Conservation (phyloP, 2,888 invertebrate genomes). For the Callinectes sapidus region DNA sequence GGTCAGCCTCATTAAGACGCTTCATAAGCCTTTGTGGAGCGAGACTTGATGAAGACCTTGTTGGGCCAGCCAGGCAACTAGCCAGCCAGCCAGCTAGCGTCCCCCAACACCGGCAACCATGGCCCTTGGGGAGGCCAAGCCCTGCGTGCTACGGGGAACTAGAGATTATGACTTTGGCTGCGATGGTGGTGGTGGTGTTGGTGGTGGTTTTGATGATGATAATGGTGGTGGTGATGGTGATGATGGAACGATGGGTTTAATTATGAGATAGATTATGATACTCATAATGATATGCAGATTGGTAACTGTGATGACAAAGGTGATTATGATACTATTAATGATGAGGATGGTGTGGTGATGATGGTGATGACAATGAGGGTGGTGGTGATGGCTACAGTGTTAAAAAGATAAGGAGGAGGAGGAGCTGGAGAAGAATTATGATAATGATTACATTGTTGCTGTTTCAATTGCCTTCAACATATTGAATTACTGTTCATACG, state of each 20-base stretch:
- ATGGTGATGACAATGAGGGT: background rate
- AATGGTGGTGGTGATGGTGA: background rate
- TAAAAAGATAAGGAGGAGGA: background rate
- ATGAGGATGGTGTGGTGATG: conserved; percentile 11
- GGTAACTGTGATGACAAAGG: conserved; percentile 28
- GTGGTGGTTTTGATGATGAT: background rate
- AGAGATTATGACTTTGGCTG: background rate
- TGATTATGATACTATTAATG: conserved; percentile 20
- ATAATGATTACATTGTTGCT: background rate
- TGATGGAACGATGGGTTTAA: background rate
- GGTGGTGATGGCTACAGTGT: background rate
- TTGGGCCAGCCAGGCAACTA: background rate
- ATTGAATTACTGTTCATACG: background rate
- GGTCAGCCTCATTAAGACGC: conserved; percentile 19
- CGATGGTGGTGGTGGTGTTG: background rate
- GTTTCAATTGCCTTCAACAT: background rate
- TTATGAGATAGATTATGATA: conserved; percentile 36
- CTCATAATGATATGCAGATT: conserved; percentile 22
- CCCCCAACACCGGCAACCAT: background rate
- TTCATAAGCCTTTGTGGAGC: conserved; percentile 16
- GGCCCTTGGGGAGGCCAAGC: background rate
- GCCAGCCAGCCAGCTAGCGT: background rate
- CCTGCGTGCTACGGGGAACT: background rate
- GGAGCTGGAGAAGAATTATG: background rate
- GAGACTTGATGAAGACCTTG: conserved; percentile 31